Evolutionary conservation across 2,888 invertebrate genomes (phyloP), one percentile per base, ranked within the genome.

Genomic region (Diarsia dahlii): DNA sequence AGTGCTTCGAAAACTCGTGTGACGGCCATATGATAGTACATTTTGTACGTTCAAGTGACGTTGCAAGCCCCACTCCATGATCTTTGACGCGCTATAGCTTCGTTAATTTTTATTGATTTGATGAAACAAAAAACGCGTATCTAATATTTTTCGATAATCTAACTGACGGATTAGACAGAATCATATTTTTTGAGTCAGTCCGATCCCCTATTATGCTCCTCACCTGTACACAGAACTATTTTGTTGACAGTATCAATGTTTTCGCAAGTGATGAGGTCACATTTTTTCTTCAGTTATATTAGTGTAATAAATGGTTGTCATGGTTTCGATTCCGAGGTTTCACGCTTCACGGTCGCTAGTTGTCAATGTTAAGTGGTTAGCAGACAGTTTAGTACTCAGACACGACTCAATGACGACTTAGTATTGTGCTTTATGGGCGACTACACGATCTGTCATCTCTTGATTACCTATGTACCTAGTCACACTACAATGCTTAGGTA

Each of bases 341-440:
- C 84, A 88, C 89, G 89, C 89, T 91, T 90, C 90, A 91, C 86
- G 90, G 88, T 88, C 71, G 66, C 71, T 77, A 84, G 81, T 80
- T 84, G 63, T 76, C 88, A 89, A 89, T 87, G 85, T 78, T 86
- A 86, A 89, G 71, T 84, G 76, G 78, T 79, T 71, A 78, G 64
- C 54, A 77, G 74, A 73, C 60, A 69, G 64, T 65, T 77, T 77
- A 66, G 71, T 80, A 48, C 58, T 62, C 67, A 68, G 74, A 68
- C 74, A 74, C 67, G 78, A 84, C 64, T 86, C 34, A 71, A 65
- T 82, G 71, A 67, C 52, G 74, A 75, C 60, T 82, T 69, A 48
- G 54, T 69, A 65, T 79, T 73, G 58, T 73, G 45, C 12, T 65
- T 71, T 68, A 28, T 73, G 39, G 20, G 56, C 58, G n/a, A 63